Base-by-base conservation (phyloP, 2,888 invertebrate species). In the Drosophila fungiperda region DNA sequence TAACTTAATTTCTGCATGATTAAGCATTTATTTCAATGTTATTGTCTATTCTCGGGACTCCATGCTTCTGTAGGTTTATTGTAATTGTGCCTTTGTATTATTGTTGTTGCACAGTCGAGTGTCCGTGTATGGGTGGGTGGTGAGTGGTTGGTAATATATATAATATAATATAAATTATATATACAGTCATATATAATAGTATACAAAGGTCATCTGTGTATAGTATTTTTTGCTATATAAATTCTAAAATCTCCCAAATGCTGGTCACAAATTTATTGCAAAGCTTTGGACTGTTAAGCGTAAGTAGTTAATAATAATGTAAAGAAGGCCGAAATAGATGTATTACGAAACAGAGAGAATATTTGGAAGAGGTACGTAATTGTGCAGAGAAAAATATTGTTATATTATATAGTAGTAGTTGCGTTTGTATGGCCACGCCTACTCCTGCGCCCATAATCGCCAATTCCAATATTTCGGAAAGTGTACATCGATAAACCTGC, bases 21-120 rank as follows among this genome's bases (percentile, higher is more conserved):
- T 86, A 78, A 74, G 78, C 88, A 86, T 86, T 86, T 83, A 76
- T 83, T 85, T 83, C 83, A 86, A 78, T 86, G 80, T 82, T 87
- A 70, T 66, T 74, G 79, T 74, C 70, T 78, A 45, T 45, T 15
- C 8, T 45, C 15, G 45, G 45, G 20, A 23, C 12, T 20, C 5
- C 54, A 7, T 35, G n/a, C 2, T 50, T 61, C 65, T 64, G 33
- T 36, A 4, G 20, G 45, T 23, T 12, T 35, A 15, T 42, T 57
- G 61, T 60, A 59, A 50, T 61, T 74, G 68, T 68, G 63, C 63
- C 57, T 53, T 69, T 35, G 59, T 58, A 36, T 63, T 59, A n/a
- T 53, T 69, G 58, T 53, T 58, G 40, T 17, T 55, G 17, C 45
- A 45, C 12, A 23, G 45, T 23, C 12, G 42, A 20, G 7, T 12